Conservation (phyloP, 2,113 vertebrate species). For the Aix galericulata region DNA sequence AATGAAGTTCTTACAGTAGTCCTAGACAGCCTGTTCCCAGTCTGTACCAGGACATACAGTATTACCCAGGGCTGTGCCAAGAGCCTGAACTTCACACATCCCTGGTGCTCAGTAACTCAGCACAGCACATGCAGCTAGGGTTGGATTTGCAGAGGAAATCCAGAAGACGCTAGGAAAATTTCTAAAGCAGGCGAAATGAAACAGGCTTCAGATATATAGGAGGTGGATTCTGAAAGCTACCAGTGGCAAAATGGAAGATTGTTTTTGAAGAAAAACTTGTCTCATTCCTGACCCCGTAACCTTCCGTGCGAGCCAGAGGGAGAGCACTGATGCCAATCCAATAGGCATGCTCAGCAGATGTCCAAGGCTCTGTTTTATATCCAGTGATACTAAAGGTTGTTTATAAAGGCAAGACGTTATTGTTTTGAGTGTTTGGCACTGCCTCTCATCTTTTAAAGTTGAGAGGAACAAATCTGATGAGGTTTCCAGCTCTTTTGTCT, state of each 20-base stretch:
- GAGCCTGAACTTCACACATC: background rate
- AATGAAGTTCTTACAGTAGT: background rate
- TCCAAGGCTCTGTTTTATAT: constrained; percentile 68
- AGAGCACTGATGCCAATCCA: constrained; percentile 45
- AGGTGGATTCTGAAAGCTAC: constrained; percentile 3
- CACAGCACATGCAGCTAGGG: background rate
- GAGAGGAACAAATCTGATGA: constrained; percentile 59
- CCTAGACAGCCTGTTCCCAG: constrained; percentile 26
- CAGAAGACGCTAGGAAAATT: background rate
- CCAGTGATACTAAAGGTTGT: constrained; percentile 60
- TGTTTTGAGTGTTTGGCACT: constrained; percentile 63
- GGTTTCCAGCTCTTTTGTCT: constrained; percentile 61
- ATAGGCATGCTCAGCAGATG: constrained; percentile 57
- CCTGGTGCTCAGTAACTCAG: background rate
- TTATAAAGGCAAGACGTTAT: constrained; percentile 68
- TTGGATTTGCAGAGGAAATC: background rate
- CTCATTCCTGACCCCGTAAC: constrained; percentile 54
- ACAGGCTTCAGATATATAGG: background rate
- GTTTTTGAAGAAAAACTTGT: constrained; percentile 57
- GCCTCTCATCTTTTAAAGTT: constrained; percentile 48
- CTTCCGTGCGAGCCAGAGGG: constrained; percentile 8
- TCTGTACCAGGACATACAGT: background rate
- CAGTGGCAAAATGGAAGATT: constrained; percentile 32
- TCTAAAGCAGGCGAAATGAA: background rate
- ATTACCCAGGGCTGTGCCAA: background rate